These are phyloP conservation scores for Lepilemur ruficaudatus DNA, from an alignment of 2,797 vertebrate genomes.

Conservation along the genomic window DNA sequence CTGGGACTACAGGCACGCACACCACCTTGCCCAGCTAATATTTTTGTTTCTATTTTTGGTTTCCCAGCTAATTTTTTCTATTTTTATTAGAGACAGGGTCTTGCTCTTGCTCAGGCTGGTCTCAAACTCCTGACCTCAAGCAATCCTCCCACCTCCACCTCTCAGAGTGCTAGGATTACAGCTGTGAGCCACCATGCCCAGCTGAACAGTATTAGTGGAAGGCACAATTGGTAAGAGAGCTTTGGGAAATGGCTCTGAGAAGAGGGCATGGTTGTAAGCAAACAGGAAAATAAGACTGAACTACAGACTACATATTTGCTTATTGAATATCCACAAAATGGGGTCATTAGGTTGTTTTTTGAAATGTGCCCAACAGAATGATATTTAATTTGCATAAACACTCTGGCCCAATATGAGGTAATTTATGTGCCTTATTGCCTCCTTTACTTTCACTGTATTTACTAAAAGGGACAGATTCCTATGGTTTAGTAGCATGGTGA, in stretches of 20 bases:
- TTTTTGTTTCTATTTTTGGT: too few species aligned
- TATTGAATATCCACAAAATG: not conserved
- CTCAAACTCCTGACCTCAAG: too few species aligned
- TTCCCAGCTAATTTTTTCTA: too few species aligned
- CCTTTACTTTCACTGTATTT: not conserved
- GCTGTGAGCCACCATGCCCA: too few species aligned
- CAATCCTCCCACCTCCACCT: too few species aligned
- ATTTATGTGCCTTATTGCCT: not conserved
- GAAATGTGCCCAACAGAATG: not conserved
- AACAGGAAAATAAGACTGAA: not conserved
- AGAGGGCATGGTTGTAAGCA: not conserved
- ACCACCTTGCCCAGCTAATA: too few species aligned
- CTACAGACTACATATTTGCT: not conserved
- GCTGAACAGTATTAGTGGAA: not conserved
- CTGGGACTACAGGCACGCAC: too few species aligned
- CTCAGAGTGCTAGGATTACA: too few species aligned
- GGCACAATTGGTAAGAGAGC: not conserved
- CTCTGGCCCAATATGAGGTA: not conserved
- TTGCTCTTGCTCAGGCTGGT: too few species aligned
- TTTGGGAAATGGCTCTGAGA: not conserved
- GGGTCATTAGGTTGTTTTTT: not conserved
- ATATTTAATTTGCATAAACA: not conserved
- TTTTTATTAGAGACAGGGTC: too few species aligned
- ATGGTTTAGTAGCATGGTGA: not conserved
- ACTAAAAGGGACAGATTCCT: not conserved